Evolutionary conservation across 2,113 vertebrate genomes (phyloP).

Genomic region (Diadophis punctatus): DNA sequence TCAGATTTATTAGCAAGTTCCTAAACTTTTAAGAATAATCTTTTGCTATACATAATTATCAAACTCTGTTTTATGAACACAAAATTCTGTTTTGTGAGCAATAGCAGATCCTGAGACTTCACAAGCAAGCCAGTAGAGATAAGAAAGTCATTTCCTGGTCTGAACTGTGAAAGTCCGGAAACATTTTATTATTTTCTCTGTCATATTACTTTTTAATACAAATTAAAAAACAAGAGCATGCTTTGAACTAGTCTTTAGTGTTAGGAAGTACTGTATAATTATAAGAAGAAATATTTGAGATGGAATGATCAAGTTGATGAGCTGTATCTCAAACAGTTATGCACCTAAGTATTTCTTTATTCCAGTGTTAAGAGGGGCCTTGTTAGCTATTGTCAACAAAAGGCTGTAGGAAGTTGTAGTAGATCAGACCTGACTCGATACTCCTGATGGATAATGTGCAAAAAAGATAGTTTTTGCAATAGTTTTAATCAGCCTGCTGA

Average conservation of each 20-base stretch:
- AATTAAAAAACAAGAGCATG: background rate
- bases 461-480: background rate
- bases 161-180: background rate
- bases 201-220: slow-evolving; percentile 15
- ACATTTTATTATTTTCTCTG: background rate
- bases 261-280: background rate
- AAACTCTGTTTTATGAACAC: slow-evolving; percentile 41
- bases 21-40: slow-evolving; percentile 40
- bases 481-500: background rate
- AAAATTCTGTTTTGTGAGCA: slow-evolving; percentile 19
- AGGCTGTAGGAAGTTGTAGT: background rate
- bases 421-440: background rate
- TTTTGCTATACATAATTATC: slow-evolving; percentile 36
- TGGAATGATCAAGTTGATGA: background rate
- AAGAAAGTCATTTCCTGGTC: background rate
- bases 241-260: background rate
- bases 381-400: background rate
- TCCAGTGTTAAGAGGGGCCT: background rate
- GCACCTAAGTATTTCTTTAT: background rate
- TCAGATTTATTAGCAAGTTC: slow-evolving; percentile 49
- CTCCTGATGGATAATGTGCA: background rate
- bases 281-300: background rate
- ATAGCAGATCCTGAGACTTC: background rate
- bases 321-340: background rate
- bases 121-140: background rate